phyloP scores from a whole-genome alignment of 2,113 vertebrate species.

The Phylloscopus trochiloides region DNA sequence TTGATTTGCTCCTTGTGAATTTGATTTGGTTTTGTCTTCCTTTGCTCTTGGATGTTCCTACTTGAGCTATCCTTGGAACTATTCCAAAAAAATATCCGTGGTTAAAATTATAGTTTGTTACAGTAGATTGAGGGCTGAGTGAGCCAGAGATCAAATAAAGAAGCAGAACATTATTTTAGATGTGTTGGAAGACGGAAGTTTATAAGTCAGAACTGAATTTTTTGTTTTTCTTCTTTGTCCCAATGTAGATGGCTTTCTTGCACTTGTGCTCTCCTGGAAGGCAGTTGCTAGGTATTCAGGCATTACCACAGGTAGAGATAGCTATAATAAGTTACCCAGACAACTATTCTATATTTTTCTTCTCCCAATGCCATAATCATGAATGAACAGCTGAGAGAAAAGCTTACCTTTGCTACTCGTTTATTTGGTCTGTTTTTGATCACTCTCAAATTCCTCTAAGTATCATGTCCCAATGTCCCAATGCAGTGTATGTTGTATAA shows the following conservation, averaged over 20 bases:
- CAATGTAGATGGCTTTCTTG: neutral
- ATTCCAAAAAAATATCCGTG: rapidly evolving
- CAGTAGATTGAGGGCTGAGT: neutral
- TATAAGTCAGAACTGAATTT: neutral
- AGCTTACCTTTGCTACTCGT: neutral
- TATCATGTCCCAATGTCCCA: neutral
- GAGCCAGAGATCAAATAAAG: neutral
- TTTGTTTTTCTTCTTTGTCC: neutral
- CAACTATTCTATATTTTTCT: neutral
- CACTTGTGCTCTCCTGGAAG: neutral
- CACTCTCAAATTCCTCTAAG: neutral
- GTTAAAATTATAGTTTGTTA: neutral
- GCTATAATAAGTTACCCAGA: neutral
- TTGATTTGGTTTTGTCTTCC: neutral
- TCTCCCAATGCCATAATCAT: neutral
- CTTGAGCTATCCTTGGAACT: neutral
- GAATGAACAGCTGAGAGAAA: neutral
- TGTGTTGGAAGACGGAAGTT: neutral
- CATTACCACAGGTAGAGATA: neutral
- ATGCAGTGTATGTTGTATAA: neutral
- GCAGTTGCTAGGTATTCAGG: neutral
- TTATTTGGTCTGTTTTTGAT: neutral
- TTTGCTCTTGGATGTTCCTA: neutral
- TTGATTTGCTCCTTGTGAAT: neutral
- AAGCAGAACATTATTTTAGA: neutral